A percentile compares a stretch with the other conserved stretches of the same genome.
Evolutionary conservation across 1,140 invertebrate genomes (phyloP).

Genomic region (Aleiodes sp.): DNA sequence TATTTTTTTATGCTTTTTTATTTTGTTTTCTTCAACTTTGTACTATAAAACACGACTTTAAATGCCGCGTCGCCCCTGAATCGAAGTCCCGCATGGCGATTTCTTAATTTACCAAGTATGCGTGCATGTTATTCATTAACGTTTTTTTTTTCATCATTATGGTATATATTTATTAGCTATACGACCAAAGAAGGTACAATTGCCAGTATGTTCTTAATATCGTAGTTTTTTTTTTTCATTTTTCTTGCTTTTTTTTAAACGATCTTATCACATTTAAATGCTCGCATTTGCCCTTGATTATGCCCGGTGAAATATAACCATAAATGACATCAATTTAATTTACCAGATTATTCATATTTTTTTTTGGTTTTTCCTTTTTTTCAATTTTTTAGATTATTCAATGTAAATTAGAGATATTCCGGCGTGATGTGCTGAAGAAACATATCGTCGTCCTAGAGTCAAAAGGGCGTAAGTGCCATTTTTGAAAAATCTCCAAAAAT

Average conservation of each 20-base stretch:
- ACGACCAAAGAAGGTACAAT: constrained; percentile 46
- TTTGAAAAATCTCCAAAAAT: no score
- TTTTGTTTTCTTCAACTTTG: constrained; percentile 50
- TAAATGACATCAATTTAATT: constrained; percentile 15
- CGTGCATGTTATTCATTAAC: constrained; percentile 29
- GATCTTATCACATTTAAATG: neutral
- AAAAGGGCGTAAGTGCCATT: no score
- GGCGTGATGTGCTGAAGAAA: constrained; percentile 18
- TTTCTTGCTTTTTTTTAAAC: neutral
- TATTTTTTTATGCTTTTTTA: constrained; percentile 28
- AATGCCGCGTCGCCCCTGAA: constrained; percentile 43
- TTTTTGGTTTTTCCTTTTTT: neutral
- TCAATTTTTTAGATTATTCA: neutral
- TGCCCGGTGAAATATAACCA: constrained; percentile 2
- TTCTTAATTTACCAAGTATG: constrained; percentile 32
- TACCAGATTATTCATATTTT: constrained; percentile 14
- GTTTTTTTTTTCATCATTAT: constrained; percentile 41
- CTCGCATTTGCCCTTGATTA: neutral
- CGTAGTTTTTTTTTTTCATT: neutral
- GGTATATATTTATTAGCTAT: constrained; percentile 46
- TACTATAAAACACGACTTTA: constrained; percentile 60
- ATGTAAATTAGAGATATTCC: constrained; percentile 20
- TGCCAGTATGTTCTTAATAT: constrained; percentile 31
- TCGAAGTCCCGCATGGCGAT: constrained; percentile 51
- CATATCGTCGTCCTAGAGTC: no score